Base-by-base conservation (phyloP, 2,113 vertebrate species). In the Semicossyphus pulcher region DNA sequence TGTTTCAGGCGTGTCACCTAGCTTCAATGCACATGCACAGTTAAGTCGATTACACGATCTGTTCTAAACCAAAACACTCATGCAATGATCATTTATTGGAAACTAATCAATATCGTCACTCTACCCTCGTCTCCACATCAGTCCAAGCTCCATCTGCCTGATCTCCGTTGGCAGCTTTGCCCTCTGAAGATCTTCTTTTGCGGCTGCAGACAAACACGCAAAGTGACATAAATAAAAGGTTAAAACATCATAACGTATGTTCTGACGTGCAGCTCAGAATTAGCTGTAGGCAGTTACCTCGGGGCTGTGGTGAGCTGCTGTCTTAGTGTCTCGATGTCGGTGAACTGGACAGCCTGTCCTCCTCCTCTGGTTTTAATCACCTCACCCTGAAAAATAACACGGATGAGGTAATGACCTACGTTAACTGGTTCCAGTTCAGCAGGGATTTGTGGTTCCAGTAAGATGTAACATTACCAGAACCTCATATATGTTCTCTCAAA, bases 311-410 rank as follows among this genome's bases (percentile, higher is more conserved):
- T 91, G 7, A 93, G 93, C 87, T 98, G 94, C 72, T 99, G 96
- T 66, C 90, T 96, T 45, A 99, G 91, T 0, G 95, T 99, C 89
- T 99, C 98, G 1, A 98, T 95, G 63, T 99, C 97, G 0, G 97
- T 99, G 91, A 99, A 99, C 72, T 98, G 97, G 66, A 99, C 97
- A 0, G 96, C 86, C 78, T 99, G 97, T 66, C 98, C 97, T 0
- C 97, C 98, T 1, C 97, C 95, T 72, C 96, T 90, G 36, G 97
- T 99, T 86, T 95, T 95, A 64, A 93, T 97, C n/a, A 99, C 96
- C 0, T 99, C 96, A 2, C 97, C 98, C 98, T 98, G 77, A 70
- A 3, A 2, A 61, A 7, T 4, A 31, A 25, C 0, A 66, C 14
- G 5, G 3, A 64, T 62, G 6, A 67, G 2, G 36, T 10, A 32